Percentiles rank a stretch among this genome's conserved stretches.
These are phyloP conservation scores for Notospermus geniculatus DNA, from an alignment of 1,140 invertebrate genomes.

Conservation along the genomic window DNA sequence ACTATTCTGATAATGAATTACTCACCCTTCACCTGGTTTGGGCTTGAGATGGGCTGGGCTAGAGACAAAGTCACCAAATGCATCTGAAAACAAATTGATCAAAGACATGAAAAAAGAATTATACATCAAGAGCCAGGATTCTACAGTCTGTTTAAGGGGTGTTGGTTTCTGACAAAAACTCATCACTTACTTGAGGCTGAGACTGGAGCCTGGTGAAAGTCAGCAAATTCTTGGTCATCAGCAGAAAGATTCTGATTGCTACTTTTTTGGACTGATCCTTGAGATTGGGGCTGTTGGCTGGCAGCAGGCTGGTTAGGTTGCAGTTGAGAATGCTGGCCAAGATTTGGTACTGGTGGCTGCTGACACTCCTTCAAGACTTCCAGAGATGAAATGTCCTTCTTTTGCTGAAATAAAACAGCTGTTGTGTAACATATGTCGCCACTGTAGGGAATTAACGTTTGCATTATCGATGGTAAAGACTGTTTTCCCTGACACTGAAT, in stretches of 20 bases:
- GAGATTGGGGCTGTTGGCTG: not conserved
- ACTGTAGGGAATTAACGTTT: too few relatives aligned
- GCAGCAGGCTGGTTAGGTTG: not conserved
- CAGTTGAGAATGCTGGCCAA: constrained; percentile 42
- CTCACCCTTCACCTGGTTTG: not conserved
- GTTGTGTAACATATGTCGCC: too few relatives aligned
- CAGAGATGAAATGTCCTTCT: constrained; percentile 58
- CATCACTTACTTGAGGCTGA: constrained; percentile 16
- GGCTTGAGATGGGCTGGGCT: constrained; percentile 2
- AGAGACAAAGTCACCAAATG: constrained; percentile 7
- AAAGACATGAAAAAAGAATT: not conserved
- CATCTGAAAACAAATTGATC: constrained; percentile 2
- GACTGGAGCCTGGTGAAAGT: constrained; percentile 39
- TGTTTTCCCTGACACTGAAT: not conserved
- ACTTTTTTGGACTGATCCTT: not conserved
- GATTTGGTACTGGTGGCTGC: constrained; percentile 60
- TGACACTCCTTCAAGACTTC: constrained; percentile 59
- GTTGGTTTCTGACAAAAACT: too few relatives aligned
- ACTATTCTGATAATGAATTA: too few relatives aligned
- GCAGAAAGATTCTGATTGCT: constrained; percentile 1
- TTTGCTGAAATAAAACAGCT: constrained; percentile 53
- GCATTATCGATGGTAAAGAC: too few relatives aligned
- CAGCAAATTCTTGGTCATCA: constrained; percentile 39
- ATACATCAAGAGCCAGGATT: not conserved
- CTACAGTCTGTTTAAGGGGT: too few relatives aligned